These are phyloP conservation scores for Drosophila parvula DNA, from an alignment of 1,140 invertebrate species.

Conservation along the genomic window DNA sequence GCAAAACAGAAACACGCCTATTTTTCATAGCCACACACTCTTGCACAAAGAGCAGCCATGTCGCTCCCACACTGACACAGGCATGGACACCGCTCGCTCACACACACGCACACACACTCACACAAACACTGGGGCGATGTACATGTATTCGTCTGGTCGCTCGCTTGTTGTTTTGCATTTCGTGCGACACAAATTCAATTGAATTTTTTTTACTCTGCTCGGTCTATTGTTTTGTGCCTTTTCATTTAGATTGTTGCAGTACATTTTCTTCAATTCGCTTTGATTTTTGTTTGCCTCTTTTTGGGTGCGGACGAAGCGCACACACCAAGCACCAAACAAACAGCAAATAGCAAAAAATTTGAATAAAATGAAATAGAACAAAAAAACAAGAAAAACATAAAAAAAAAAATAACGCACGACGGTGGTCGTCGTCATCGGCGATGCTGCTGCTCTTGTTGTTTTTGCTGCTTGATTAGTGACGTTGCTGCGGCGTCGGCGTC, in stretches of 20 bases:
- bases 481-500: conserved; percentile 6
- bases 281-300: conserved; percentile 27
- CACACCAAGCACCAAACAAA: conserved; percentile 7
- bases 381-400: conserved; percentile 20
- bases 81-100: conserved; percentile 9
- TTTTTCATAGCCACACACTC: conserved; percentile 62
- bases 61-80: conserved; percentile 36
- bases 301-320: conserved; percentile 65
- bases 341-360: conserved; percentile 6
- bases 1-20: conserved; percentile 70
- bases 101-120: conserved; percentile 1
- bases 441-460: conserved; percentile 41
- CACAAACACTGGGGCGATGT: background rate
- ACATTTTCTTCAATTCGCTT: conserved; percentile 45
- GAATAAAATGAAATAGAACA: conserved; percentile 9
- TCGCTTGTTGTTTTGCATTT: conserved; percentile 58
- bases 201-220: conserved; percentile 42
- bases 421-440: conserved; percentile 58
- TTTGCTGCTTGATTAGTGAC: conserved; percentile 25
- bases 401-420: conserved; percentile 37
- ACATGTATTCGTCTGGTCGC: conserved; percentile 34
- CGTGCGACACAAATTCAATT: conserved; percentile 61
- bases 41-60: conserved; percentile 52
- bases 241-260: conserved; percentile 49
- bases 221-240: conserved; percentile 45